Evolutionary conservation across 1,140 invertebrate species (phyloP).

Genomic region (Calephelis nemesis): DNA sequence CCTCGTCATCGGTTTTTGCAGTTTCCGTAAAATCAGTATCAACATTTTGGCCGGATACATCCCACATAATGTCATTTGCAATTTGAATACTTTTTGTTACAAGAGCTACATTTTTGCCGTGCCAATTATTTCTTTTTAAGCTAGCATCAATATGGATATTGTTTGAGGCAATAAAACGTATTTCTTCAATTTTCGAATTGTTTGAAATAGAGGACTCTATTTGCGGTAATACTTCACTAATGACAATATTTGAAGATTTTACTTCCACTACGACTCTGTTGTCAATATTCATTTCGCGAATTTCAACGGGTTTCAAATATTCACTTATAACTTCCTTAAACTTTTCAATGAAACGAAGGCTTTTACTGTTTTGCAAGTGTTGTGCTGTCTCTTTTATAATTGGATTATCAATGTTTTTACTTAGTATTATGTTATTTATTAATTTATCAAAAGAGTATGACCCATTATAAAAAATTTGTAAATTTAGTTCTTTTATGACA

Average conservation of each 20-base stretch:
- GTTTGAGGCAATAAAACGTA: slow-evolving; percentile 16
- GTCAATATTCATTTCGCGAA: slow-evolving; percentile 8
- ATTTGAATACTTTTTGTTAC: slow-evolving; percentile 14
- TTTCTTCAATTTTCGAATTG: slow-evolving; percentile 19
- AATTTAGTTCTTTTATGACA: not conserved
- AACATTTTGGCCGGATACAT: slow-evolving; percentile 19
- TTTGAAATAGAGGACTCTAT: slow-evolving; percentile 3
- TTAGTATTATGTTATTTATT: not conserved
- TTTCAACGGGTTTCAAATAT: slow-evolving; percentile 17
- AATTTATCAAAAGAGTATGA: slow-evolving; percentile 6
- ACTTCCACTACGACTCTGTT: slow-evolving; percentile 18
- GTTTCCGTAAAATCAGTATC: not conserved
- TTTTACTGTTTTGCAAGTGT: slow-evolving; percentile 8
- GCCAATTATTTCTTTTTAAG: slow-evolving; percentile 18
- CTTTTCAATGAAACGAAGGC: slow-evolving; percentile 14
- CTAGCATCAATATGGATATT: slow-evolving; percentile 10
- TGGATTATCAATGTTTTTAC: slow-evolving; percentile 5
- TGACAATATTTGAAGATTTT: slow-evolving; percentile 1
- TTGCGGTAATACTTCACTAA: slow-evolving; percentile 18
- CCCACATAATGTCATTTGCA: slow-evolving; percentile 9
- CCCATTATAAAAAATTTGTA: slow-evolving; percentile 5
- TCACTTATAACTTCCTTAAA: slow-evolving; percentile 13
- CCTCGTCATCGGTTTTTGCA: slow-evolving; percentile 10
- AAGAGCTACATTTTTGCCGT: slow-evolving; percentile 22
- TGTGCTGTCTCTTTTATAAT: slow-evolving; percentile 4